phyloP scores from a whole-genome alignment of 2,888 invertebrate species.

The Tetranychus truncatus region DNA sequence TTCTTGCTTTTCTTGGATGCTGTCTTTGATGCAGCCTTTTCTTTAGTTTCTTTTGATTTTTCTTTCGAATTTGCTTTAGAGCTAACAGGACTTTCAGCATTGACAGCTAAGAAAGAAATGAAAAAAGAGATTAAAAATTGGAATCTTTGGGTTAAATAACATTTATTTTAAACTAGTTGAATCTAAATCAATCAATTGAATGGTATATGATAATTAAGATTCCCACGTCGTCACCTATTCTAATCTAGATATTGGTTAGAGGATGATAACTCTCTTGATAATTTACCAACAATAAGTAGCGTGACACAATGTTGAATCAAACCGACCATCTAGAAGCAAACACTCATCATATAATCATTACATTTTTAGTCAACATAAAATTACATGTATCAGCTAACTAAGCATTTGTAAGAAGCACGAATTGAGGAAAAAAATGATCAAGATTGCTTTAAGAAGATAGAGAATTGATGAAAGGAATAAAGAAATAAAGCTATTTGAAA shows the following conservation, averaged over 20 bases:
- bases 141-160: not conserved
- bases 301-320: not conserved
- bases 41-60: not conserved
- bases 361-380: not conserved
- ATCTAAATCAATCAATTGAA: not conserved
- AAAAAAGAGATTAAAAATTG: not conserved
- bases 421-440: too few relatives aligned
- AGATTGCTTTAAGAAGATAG: too few relatives aligned
- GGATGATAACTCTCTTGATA: not conserved
- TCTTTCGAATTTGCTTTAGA: not conserved
- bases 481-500: not conserved
- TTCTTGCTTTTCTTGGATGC: not conserved
- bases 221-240: not conserved
- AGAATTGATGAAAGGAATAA: not conserved
- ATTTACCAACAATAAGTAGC: not conserved
- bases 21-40: not conserved
- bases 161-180: not conserved
- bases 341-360: not conserved
- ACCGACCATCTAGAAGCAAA: not conserved
- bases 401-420: not conserved
- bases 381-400: not conserved
- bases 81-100: not conserved
- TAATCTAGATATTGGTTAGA: not conserved
- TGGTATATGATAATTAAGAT: not conserved
- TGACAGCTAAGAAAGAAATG: not conserved